phyloP scores from a whole-genome alignment of 2,888 invertebrate species.

The Tyria jacobaeae region DNA sequence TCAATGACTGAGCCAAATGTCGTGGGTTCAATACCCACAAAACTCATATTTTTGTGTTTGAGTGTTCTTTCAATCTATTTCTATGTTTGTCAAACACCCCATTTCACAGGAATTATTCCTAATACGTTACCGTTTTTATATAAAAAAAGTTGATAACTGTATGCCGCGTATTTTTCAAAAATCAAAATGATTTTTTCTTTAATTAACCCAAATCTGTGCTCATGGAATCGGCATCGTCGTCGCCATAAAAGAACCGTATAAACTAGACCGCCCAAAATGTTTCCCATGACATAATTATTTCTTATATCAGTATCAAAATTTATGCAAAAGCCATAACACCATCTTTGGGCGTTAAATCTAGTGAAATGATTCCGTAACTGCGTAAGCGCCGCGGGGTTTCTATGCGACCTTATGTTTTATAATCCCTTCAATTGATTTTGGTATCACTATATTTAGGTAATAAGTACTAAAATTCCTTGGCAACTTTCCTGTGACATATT shows the following conservation, averaged over 20 bases:
- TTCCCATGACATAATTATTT: slow-evolving; percentile 65
- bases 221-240: slow-evolving; percentile 26
- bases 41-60: no score
- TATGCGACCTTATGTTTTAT: slow-evolving; percentile 23
- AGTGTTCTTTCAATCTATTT: no score
- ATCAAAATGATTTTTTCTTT: slow-evolving; percentile 20
- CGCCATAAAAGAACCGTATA: slow-evolving; percentile 20
- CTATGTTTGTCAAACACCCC: no score
- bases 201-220: slow-evolving; percentile 30
- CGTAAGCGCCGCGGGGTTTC: slow-evolving; percentile 51
- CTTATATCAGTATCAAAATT: slow-evolving; percentile 57
- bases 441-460: not conserved
- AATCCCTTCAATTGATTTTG: not conserved
- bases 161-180: not conserved
- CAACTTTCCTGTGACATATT: slow-evolving; percentile 16
- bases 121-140: no score
- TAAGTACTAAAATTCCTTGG: slow-evolving; percentile 10
- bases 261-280: slow-evolving; percentile 64
- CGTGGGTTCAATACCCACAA: no score
- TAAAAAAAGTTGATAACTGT: no score
- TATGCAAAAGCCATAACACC: slow-evolving; percentile 67
- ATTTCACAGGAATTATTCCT: no score
- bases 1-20: no score
- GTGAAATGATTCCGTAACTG: slow-evolving; percentile 42
- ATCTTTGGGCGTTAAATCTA: slow-evolving; percentile 58